Evolutionary conservation across 2,888 invertebrate genomes (phyloP).

Genomic region (Euspilapteryx auroguttella): DNA sequence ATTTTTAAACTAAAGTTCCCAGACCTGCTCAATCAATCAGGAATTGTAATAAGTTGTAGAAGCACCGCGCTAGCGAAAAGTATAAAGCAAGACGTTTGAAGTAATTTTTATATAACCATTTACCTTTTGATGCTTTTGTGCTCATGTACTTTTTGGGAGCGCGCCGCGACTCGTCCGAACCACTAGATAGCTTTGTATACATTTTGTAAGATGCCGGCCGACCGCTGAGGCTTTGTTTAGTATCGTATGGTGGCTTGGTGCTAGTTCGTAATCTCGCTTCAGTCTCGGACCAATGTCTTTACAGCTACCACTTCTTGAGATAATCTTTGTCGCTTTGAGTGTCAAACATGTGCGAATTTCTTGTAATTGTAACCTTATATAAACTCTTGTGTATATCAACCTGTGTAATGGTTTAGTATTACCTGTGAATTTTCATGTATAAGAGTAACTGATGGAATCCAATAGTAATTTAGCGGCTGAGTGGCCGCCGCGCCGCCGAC

Average conservation of each 20-base stretch:
- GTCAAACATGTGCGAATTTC: conserved; percentile 59
- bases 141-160: conserved; percentile 30
- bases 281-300: conserved; percentile 57
- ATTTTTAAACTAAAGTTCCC: conserved; percentile 13
- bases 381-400: conserved; percentile 52
- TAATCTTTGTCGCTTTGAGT: conserved; percentile 57
- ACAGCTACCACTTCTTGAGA: conserved; percentile 35
- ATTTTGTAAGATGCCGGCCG: conserved; percentile 10
- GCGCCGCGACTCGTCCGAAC: conserved; percentile 12
- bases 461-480: conserved; percentile 25
- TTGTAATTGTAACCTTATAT: conserved; percentile 48
- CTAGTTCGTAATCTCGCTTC: conserved; percentile 48
- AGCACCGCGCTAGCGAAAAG: conserved; percentile 2
- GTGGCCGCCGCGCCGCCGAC: conserved; percentile 14
- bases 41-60: background rate
- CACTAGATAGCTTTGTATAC: conserved; percentile 32
- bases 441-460: conserved; percentile 38
- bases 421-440: conserved; percentile 43
- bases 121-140: conserved; percentile 31
- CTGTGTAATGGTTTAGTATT: conserved; percentile 58
- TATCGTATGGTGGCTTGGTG: conserved; percentile 54
- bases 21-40: conserved; percentile 13
- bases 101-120: conserved; percentile 32
- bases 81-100: conserved; percentile 6
- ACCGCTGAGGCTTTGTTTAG: conserved; percentile 22